A percentile compares a stretch with the other conserved stretches of the same genome.
Conservation (phyloP, 2,113 vertebrate genomes). For the Furnarius figulus region DNA sequence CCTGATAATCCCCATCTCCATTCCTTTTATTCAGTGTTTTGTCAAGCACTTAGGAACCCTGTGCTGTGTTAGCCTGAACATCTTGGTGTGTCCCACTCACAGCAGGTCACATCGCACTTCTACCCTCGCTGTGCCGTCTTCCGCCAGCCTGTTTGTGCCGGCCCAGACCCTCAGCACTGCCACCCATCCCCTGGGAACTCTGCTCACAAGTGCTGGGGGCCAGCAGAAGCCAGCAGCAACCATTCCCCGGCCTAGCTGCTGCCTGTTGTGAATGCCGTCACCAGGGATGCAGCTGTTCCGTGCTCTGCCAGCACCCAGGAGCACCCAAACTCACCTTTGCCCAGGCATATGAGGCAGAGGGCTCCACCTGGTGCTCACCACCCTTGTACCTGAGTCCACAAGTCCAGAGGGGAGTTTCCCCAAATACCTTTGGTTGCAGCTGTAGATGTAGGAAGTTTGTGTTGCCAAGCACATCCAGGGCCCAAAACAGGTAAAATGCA, state of each 20-base stretch:
- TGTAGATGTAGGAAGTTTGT: not conserved
- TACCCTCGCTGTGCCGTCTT: not conserved
- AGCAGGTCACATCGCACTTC: not conserved
- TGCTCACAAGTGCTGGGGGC: not conserved
- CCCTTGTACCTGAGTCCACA: not conserved
- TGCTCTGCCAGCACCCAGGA: not conserved
- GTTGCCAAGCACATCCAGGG: not conserved
- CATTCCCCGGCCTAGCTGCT: not conserved
- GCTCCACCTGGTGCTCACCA: not conserved
- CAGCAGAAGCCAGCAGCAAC: not conserved
- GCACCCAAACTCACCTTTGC: not conserved
- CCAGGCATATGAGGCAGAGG: not conserved
- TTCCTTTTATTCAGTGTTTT: slow-evolving; percentile 20
- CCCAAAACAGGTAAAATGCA: not conserved
- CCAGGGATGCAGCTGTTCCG: not conserved
- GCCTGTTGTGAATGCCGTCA: accelerated
- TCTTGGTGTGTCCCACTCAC: accelerated
- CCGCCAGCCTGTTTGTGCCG: not conserved
- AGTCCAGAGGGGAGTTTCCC: not conserved
- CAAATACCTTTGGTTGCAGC: accelerated
- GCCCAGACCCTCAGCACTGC: not conserved
- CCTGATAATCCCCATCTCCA: not conserved
- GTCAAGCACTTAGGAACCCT: not conserved
- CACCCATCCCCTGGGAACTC: not conserved
- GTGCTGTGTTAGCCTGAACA: not conserved